Evolutionary conservation across 2,888 invertebrate species (phyloP).

Genomic region (Thecocarcelia acutangulata): DNA sequence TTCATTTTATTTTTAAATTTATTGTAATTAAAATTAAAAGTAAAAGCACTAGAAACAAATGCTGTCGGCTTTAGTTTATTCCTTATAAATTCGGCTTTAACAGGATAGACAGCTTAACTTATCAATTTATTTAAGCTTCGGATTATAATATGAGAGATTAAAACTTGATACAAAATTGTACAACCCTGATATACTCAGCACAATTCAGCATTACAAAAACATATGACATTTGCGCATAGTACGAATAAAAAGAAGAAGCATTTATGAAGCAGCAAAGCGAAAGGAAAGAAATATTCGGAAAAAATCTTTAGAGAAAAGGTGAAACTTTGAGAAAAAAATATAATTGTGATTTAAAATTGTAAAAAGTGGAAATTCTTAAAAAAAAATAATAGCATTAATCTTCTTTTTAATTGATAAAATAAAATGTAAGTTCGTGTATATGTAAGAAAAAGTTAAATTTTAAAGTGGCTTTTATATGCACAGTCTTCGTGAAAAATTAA

Average conservation of each 20-base stretch:
- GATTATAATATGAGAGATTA: too few relatives aligned
- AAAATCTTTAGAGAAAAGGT: conserved; percentile 60
- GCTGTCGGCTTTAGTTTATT: too few relatives aligned
- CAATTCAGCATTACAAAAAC: conserved; percentile 28
- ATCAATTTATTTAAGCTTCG: too few relatives aligned
- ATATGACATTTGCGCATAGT: conserved; percentile 44
- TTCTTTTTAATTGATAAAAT: conserved; percentile 34
- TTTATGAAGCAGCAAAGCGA: conserved; percentile 42
- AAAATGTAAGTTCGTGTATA: conserved; percentile 62
- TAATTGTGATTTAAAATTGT: conserved; percentile 61
- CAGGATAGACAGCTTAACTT: too few relatives aligned
- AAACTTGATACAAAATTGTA: not conserved
- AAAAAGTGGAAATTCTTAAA: conserved; percentile 52
- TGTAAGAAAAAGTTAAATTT: conserved; percentile 26
- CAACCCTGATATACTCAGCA: conserved; percentile 37
- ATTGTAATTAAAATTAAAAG: too few relatives aligned
- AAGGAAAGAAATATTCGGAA: conserved; percentile 55
- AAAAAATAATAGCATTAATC: conserved; percentile 49
- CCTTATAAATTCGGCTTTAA: too few relatives aligned
- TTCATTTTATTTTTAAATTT: too few relatives aligned
- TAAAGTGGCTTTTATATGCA: conserved; percentile 26
- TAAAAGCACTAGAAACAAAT: too few relatives aligned
- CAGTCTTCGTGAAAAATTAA: conserved; percentile 60
- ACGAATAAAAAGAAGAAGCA: conserved; percentile 52
- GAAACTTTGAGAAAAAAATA: conserved; percentile 54